These are phyloP conservation scores for Falcaria lacertinaria DNA, from an alignment of 2,888 invertebrate species.

Conservation along the genomic window DNA sequence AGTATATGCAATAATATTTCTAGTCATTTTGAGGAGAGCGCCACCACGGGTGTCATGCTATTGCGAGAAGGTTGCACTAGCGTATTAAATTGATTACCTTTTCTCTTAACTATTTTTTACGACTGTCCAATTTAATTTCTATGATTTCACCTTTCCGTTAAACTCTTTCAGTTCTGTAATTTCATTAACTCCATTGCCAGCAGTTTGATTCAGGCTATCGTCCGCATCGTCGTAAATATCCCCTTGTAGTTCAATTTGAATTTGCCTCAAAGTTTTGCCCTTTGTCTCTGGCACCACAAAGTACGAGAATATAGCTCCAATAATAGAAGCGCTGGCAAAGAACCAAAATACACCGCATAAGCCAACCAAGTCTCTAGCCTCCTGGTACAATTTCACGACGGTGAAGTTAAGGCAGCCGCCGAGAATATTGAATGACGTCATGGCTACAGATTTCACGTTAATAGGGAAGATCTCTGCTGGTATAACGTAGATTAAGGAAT, in stretches of 20 bases:
- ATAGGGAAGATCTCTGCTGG: conserved; percentile 80
- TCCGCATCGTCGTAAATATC: conserved; percentile 31
- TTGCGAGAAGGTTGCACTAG: too few species aligned
- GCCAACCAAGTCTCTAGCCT: conserved; percentile 63
- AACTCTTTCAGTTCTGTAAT: conserved; percentile 20
- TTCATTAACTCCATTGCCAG: conserved; percentile 4
- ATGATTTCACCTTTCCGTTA: conserved; percentile 5
- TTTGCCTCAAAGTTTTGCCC: conserved; percentile 76
- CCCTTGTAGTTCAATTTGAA: conserved; percentile 73
- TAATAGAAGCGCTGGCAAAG: conserved; percentile 63
- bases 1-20: too few species aligned
- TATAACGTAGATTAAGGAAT: conserved; percentile 70
- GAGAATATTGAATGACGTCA: conserved; percentile 68
- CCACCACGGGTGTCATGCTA: too few species aligned
- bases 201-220: conserved; percentile 18
- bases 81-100: too few species aligned
- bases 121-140: background rate
- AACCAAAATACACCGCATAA: conserved; percentile 73
- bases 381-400: conserved; percentile 72
- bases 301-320: conserved; percentile 67
- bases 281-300: conserved; percentile 78
- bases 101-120: too few species aligned
- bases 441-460: conserved; percentile 77
- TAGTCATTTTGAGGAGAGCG: too few species aligned
- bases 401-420: conserved; percentile 70